Percentiles rank a stretch among this genome's conserved stretches.
These are phyloP conservation scores for Erynnis tages DNA, from an alignment of 2,888 invertebrate species.

Conservation along the genomic window DNA sequence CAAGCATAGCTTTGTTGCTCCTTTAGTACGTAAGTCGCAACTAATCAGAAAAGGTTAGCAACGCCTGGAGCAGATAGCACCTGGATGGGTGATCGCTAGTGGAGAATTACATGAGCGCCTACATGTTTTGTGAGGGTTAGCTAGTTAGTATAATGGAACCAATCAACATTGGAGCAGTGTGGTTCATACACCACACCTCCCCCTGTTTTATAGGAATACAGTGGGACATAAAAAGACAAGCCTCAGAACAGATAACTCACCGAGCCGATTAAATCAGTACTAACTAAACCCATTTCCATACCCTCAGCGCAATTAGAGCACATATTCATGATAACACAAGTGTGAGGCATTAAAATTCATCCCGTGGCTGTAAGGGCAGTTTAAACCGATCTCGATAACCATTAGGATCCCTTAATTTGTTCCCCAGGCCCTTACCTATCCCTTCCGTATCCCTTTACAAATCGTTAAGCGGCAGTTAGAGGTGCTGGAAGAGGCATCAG, in stretches of 20 bases:
- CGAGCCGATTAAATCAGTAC: neutral
- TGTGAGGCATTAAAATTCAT: conserved; percentile 74
- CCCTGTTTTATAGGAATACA: no score
- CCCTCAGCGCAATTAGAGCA: conserved; percentile 17
- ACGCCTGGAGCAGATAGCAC: no score
- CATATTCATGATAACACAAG: conserved; percentile 31
- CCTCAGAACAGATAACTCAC: neutral
- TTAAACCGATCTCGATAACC: conserved; percentile 75
- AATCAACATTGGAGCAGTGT: no score
- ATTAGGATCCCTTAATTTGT: conserved; percentile 80
- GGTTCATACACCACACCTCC: no score
- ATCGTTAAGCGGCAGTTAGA: conserved; percentile 61
- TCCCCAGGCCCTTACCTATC: conserved; percentile 74
- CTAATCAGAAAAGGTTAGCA: no score
- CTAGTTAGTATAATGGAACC: no score
- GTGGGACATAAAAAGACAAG: no score
- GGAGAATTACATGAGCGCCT: no score
- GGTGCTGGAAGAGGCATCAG: conserved; percentile 44
- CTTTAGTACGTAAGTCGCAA: no score
- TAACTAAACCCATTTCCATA: conserved; percentile 16
- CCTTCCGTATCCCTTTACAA: conserved; percentile 76
- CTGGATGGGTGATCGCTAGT: no score
- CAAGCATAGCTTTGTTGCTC: no score
- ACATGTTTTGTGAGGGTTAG: no score
- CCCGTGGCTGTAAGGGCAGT: conserved; percentile 61